phyloP scores from a whole-genome alignment of 2,113 vertebrate genomes.

The Aldabrachelys gigantea region DNA sequence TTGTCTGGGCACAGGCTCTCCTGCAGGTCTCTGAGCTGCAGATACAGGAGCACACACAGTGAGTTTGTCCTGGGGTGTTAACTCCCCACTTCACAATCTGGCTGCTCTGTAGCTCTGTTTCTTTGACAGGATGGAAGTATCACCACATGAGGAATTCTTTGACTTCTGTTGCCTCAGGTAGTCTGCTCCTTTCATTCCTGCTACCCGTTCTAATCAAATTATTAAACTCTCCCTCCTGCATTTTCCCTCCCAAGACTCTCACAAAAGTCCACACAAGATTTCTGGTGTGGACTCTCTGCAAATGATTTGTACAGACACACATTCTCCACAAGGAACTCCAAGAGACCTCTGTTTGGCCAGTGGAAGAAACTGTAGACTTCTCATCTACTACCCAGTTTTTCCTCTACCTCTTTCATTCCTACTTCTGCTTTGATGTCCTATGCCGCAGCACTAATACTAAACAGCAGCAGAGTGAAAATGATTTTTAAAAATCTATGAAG shows the following conservation, averaged over 20 bases:
- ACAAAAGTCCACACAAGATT: background rate
- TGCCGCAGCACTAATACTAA: background rate
- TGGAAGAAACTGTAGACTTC: conserved; percentile 5
- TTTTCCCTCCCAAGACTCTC: background rate
- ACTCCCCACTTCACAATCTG: background rate
- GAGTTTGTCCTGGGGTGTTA: background rate
- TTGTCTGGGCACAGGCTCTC: background rate
- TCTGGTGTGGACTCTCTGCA: background rate
- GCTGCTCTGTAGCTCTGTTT: background rate
- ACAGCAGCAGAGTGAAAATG: background rate
- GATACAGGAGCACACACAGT: background rate
- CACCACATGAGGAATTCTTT: fast-evolving
- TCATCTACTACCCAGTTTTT: background rate
- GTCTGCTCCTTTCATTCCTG: background rate
- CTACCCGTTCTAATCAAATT: background rate
- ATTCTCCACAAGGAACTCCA: conserved; percentile 15
- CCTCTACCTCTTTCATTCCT: background rate
- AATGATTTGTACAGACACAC: conserved; percentile 28
- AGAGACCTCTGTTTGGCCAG: conserved; percentile 18
- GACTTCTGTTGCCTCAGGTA: background rate
- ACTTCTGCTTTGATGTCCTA: conserved; percentile 15
- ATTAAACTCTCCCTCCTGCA: background rate
- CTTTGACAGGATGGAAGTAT: background rate
- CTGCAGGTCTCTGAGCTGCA: background rate
- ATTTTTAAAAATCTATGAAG: background rate